A percentile compares a stretch with the other conserved stretches of the same genome.
Conservation (phyloP, 2,797 vertebrate genomes). For the Heliangelus exortis region DNA sequence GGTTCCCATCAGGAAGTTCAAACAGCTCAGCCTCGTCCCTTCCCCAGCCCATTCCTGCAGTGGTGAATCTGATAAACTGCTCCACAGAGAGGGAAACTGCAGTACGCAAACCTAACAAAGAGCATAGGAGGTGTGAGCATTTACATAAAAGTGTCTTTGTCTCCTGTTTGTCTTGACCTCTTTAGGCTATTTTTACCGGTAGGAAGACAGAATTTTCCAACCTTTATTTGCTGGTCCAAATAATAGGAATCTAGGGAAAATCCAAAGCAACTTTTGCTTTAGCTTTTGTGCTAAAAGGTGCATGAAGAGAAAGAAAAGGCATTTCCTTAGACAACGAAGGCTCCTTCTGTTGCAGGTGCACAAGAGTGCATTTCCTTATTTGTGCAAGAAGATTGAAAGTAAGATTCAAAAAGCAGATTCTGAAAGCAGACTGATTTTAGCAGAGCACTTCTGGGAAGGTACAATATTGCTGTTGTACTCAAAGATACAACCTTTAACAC, state of each 20-base stretch:
- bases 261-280: fast-evolving
- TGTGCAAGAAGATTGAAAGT: background rate
- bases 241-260: background rate
- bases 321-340: fast-evolving
- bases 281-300: background rate
- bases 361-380: background rate
- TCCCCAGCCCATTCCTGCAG: fast-evolving
- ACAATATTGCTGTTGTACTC: fast-evolving
- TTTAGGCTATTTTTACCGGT: no score
- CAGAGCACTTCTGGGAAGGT: background rate
- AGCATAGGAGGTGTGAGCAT: fast-evolving
- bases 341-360: background rate
- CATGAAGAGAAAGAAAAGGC: fast-evolving
- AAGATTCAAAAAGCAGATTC: background rate
- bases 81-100: fast-evolving
- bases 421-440: background rate
- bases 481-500: background rate
- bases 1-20: fast-evolving
- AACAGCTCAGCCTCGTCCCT: fast-evolving
- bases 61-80: fast-evolving
- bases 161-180: background rate
- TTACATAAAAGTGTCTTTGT: fast-evolving
- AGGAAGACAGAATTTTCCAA: background rate
- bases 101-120: fast-evolving
- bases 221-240: background rate